Percentiles rank a stretch among this genome's conserved stretches.
Conservation (phyloP, 2,797 vertebrate species). For the Myripristis murdjan region DNA sequence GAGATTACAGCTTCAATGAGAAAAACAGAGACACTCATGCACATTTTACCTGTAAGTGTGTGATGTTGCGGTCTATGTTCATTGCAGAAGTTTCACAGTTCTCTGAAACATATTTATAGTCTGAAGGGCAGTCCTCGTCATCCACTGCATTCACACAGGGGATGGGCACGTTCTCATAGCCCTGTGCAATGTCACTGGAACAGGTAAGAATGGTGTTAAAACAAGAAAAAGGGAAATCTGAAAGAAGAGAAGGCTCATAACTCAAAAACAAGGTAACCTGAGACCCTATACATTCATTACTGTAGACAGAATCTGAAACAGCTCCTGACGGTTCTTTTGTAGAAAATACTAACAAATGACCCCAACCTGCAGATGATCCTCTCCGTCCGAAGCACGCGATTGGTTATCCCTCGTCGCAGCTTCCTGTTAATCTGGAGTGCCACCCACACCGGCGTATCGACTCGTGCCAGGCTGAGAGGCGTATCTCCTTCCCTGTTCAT, state of each 20-base stretch:
- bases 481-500: conserved; percentile 94
- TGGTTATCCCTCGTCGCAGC: conserved; percentile 89
- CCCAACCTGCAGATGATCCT: conserved; percentile 91
- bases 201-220: background rate
- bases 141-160: conserved; percentile 95
- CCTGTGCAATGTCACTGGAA: conserved; percentile 91
- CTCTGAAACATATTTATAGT: conserved; percentile 96
- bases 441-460: conserved; percentile 94
- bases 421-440: conserved; percentile 94
- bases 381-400: conserved; percentile 90
- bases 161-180: conserved; percentile 94
- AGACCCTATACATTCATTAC: background rate
- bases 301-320: background rate
- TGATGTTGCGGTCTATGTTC: conserved; percentile 97
- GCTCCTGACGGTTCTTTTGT: background rate
- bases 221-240: background rate
- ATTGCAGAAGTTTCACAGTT: conserved; percentile 97
- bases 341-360: background rate
- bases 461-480: conserved; percentile 87
- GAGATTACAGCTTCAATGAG: background rate
- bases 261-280: background rate
- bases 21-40: accelerated
- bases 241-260: background rate
- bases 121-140: conserved; percentile 91
- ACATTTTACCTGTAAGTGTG: conserved; percentile 89